These are phyloP conservation scores for Petrolisthes manimaculis DNA, from an alignment of 2,888 invertebrate species.

Conservation along the genomic window DNA sequence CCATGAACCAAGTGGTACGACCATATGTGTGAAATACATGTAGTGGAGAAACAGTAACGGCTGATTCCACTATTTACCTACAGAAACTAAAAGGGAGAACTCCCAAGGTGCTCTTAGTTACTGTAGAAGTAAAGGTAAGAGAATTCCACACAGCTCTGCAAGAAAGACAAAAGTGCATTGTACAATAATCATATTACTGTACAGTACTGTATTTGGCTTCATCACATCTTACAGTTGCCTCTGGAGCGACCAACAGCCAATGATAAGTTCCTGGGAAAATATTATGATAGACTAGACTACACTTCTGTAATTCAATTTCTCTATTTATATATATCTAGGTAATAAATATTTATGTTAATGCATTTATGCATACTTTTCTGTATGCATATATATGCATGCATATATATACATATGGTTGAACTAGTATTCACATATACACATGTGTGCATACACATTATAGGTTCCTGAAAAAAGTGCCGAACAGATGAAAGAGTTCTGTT, in stretches of 20 bases:
- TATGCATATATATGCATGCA: slow-evolving; percentile 37
- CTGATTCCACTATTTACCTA: not conserved
- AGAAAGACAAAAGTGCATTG: not conserved
- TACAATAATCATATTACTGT: not conserved
- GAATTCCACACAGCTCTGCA: not conserved
- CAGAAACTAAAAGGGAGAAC: slow-evolving; percentile 1
- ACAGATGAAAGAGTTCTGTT: slow-evolving; percentile 22
- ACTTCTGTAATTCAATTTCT: slow-evolving; percentile 35
- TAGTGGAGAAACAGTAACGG: not conserved
- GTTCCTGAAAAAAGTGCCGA: slow-evolving; percentile 45
- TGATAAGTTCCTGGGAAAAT: slow-evolving; percentile 34
- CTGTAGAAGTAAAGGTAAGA: not conserved
- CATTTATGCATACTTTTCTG: slow-evolving; percentile 30
- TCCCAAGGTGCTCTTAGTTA: slow-evolving; percentile 18
- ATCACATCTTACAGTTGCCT: slow-evolving; percentile 14
- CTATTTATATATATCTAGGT: slow-evolving; percentile 43
- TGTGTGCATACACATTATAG: slow-evolving; percentile 23
- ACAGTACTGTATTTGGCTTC: not conserved
- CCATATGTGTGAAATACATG: not conserved
- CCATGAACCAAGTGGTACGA: too few species aligned
- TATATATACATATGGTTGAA: slow-evolving; percentile 40
- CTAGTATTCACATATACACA: slow-evolving; percentile 41
- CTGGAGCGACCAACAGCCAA: slow-evolving; percentile 28
- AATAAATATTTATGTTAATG: slow-evolving; percentile 41
- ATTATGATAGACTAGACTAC: slow-evolving; percentile 30